phyloP scores from a whole-genome alignment of 2,797 vertebrate genomes.

The Iguana delicatissima region DNA sequence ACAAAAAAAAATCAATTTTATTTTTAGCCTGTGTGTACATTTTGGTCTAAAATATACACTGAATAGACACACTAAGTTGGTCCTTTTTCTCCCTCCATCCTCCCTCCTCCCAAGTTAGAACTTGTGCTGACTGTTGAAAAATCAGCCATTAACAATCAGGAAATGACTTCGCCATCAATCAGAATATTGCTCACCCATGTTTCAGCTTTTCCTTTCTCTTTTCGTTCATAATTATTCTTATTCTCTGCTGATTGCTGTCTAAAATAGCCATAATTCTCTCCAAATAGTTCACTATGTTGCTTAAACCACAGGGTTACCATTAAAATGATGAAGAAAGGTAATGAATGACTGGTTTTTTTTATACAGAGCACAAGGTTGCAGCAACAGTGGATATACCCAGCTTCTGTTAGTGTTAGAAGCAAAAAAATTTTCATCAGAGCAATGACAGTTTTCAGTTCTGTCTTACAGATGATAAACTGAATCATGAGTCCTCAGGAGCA shows the following conservation, averaged over 20 bases:
- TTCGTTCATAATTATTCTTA: conserved; percentile 81
- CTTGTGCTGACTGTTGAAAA: conserved; percentile 81
- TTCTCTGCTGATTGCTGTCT: conserved; percentile 82
- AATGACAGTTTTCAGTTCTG: not conserved
- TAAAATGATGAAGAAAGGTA: conserved; percentile 68
- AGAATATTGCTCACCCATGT: conserved; percentile 81
- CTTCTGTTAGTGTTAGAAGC: conserved; percentile 47
- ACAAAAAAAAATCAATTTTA: conserved; percentile 43
- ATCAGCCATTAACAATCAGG: conserved; percentile 81
- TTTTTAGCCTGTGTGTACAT: conserved; percentile 20
- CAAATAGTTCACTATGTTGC: conserved; percentile 79
- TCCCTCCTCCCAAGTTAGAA: conserved; percentile 62
- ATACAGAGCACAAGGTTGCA: conserved; percentile 47
- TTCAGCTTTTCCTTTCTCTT: conserved; percentile 72
- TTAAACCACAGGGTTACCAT: conserved; percentile 76
- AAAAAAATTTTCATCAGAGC: not conserved
- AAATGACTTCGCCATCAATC: conserved; percentile 84
- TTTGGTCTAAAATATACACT: conserved; percentile 53
- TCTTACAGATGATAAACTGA: conserved; percentile 12
- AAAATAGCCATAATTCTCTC: conserved; percentile 84
- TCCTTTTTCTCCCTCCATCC: conserved; percentile 61
- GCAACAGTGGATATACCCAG: conserved; percentile 42
- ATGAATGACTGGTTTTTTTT: conserved; percentile 63
- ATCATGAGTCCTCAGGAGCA: not conserved
- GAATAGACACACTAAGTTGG: conserved; percentile 62